Conservation (phyloP, 2,888 invertebrate genomes). For the Ophioninae sp. region DNA sequence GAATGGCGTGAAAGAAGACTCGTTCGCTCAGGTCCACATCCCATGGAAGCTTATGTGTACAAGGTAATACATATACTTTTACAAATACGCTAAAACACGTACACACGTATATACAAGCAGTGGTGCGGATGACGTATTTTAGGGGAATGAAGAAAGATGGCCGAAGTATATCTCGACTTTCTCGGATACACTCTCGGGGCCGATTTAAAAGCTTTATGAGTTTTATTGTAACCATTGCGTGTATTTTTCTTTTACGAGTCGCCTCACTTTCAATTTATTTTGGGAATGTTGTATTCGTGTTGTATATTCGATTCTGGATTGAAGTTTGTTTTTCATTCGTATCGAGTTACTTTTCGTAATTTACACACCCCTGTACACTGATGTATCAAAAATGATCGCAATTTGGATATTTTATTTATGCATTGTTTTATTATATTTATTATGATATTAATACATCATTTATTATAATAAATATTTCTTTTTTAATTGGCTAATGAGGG, state of each 20-base stretch:
- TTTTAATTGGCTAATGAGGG: too few relatives aligned
- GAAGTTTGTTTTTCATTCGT: background rate
- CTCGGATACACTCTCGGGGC: constrained; percentile 46
- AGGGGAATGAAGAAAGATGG: constrained; percentile 59
- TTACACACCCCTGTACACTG: background rate
- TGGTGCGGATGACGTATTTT: constrained; percentile 50
- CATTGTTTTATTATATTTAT: too few relatives aligned
- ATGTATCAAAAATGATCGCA: background rate
- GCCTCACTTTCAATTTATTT: constrained; percentile 38
- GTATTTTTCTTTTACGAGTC: constrained; percentile 16
- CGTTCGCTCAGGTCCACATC: constrained; percentile 38
- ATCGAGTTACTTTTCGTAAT: constrained; percentile 1
- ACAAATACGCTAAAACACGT: background rate
- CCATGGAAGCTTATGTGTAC: constrained; percentile 1
- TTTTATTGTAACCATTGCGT: constrained; percentile 48
- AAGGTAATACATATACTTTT: constrained; percentile 13
- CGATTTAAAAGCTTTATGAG: constrained; percentile 56
- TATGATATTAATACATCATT: too few relatives aligned
- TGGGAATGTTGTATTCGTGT: constrained; percentile 19
- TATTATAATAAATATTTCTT: too few relatives aligned
- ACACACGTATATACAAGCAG: constrained; percentile 20
- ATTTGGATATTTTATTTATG: background rate
- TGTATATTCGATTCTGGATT: background rate
- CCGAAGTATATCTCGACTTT: constrained; percentile 42
- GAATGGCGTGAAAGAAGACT: constrained; percentile 37